Base-by-base conservation (phyloP, 1,140 invertebrate genomes). In the Charaxes varanes region DNA sequence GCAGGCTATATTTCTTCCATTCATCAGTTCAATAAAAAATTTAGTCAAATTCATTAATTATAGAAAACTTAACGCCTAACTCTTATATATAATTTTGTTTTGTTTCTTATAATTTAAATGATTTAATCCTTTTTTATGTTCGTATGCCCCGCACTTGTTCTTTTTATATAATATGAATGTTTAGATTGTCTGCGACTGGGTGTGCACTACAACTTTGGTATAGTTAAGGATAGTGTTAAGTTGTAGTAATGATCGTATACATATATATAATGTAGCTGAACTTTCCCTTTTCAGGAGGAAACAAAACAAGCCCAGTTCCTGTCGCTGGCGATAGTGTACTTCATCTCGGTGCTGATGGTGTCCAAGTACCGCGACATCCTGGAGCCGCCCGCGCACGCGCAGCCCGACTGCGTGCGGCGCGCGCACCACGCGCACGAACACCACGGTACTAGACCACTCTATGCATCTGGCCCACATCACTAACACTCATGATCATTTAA, bases 241-340 rank as follows among this genome's bases (percentile, higher is more conserved):
- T n/a, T n/a, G n/a, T n/a, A n/a, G n/a, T n/a, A n/a, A n/a, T n/a
- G n/a, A n/a, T n/a, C n/a, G n/a, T n/a, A n/a, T n/a, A n/a, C n/a
- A n/a, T n/a, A n/a, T n/a, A n/a, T 2, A 1, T 8, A 7, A 22
- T n/a, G 12, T 26, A 31, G 2, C 16, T 19, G 0, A 21, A 44
- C 14, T 4, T n/a, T n/a, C n/a, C 11, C 14, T 11, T 35, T 87
- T 3, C 82, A 99, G 96, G 97, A 99, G 88, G 98, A 99, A 86
- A 98, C 96, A 28, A 98, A 99, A 80, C 98, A 99, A 87, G 97
- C 98, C 3, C 97, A 99, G 86, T 99, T 99, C 88, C 88, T 99
- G 50, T 98, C 97, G 23, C 86, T 99, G 58, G 96, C 98, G 46
- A 98, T 99, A 79, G 96, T 99, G 36, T 99, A 99, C 86, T 99